Base-by-base conservation (phyloP, 1,140 invertebrate genomes). In the Sesamia nonagrioides region DNA sequence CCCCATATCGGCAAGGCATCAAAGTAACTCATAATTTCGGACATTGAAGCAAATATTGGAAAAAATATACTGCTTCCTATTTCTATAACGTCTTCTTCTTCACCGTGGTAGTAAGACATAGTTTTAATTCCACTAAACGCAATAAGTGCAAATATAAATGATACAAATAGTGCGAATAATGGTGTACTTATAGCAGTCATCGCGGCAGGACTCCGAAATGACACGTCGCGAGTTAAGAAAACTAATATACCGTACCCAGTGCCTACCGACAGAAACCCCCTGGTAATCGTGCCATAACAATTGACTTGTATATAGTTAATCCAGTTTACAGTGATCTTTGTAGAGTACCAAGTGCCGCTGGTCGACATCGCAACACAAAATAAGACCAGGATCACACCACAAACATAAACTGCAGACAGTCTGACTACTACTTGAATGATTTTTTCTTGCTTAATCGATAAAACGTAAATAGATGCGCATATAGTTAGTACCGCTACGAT, bases 101-200 rank as follows among this genome's bases (percentile, higher is more conserved):
- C 89, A 0, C 89, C 91, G 54, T 94, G 92, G 73, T 86, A 92
- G 69, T 91, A 94, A 37, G 89, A 91, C 84, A 94, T 90, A 52
- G 86, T 91, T 84, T 91, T 91, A 18, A 92, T 86, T n/a, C 88
- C 90, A 72, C 85, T 90, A 61, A 89, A 94, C 6, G 86, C 72
- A 75, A 93, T 86, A 17, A 93, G 79, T n/a, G 84, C 74, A 15
- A 89, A 81, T 61, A 89, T 81, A n/a, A 88, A 50, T 27, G 86
- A 83, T 17, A 90, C 61, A 75, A 91, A 89, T 50, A 88, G 21
- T 11, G 91, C 87, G 75, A 88, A 88, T 73, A 92, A 79, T 42
- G 88, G 56, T 11, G 84, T 71, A 6, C 85, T 81, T 33, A 93
- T 85, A 13, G 91, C 80, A 35, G 89, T 92, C 90, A 93, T 93